These are phyloP conservation scores for Pipistrellus nathusii DNA, from an alignment of 2,797 vertebrate species.

Conservation along the genomic window DNA sequence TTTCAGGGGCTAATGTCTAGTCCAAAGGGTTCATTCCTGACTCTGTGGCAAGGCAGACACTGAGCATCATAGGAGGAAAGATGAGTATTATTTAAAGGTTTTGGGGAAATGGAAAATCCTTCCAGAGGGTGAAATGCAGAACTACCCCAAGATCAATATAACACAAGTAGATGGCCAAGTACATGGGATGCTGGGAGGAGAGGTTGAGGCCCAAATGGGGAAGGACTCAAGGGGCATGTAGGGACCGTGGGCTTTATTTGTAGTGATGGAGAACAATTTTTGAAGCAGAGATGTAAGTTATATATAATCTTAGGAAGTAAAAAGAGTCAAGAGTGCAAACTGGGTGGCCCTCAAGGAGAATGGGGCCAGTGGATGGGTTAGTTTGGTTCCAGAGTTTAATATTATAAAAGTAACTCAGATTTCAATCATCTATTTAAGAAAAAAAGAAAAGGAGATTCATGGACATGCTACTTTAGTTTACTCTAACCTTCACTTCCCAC, in stretches of 20 bases:
- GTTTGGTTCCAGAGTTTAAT: neutral
- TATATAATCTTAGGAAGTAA: neutral
- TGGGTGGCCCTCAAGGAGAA: neutral
- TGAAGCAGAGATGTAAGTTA: neutral
- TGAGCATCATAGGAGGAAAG: neutral
- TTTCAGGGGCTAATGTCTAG: neutral
- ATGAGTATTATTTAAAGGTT: neutral
- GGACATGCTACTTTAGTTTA: neutral
- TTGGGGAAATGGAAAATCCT: neutral
- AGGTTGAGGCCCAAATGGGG: neutral
- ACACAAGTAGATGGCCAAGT: neutral
- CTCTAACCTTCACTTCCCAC: fast-evolving
- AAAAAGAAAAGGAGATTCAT: neutral
- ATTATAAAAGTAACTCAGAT: neutral
- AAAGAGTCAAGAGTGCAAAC: neutral
- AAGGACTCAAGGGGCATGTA: neutral
- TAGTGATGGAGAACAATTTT: neutral
- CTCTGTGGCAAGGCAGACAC: neutral
- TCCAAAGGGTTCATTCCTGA: neutral
- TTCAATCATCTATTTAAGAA: conserved; percentile 13
- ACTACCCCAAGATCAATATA: neutral
- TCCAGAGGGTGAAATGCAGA: neutral
- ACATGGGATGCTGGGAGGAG: neutral
- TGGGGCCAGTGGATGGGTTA: neutral
- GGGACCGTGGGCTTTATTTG: neutral